Conservation (phyloP, 1,140 invertebrate species). For the Yoshiicerus persimilis region DNA sequence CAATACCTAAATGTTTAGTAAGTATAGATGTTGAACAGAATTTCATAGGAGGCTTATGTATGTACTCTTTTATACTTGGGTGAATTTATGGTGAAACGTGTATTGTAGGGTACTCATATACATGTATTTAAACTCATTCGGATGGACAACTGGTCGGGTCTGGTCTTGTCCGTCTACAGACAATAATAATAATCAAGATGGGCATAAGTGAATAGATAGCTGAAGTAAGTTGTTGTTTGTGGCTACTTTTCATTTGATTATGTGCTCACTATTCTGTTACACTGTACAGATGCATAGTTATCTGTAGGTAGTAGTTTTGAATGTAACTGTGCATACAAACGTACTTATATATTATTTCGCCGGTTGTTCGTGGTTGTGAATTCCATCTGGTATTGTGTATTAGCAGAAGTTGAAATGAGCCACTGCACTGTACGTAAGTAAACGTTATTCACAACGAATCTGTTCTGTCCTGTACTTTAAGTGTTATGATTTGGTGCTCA, state of each 20-base stretch:
- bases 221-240: neutral
- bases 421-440: no score
- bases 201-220: neutral
- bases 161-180: neutral
- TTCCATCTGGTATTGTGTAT: neutral
- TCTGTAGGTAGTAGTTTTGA: neutral
- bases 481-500: neutral
- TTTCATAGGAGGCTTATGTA: neutral
- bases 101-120: neutral
- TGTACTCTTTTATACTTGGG: neutral
- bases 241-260: neutral
- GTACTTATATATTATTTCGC: neutral
- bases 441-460: neutral
- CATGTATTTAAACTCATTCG: neutral
- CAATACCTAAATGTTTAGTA: neutral
- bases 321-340: neutral
- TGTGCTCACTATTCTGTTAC: neutral
- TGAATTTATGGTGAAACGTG: neutral
- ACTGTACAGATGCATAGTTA: neutral
- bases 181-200: slow-evolving; percentile 29
- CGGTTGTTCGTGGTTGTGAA: neutral
- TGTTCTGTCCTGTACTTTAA: neutral
- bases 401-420: neutral
- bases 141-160: neutral
- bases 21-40: neutral